Conservation (phyloP, 2,888 invertebrate genomes). For the Netelia virgata region DNA sequence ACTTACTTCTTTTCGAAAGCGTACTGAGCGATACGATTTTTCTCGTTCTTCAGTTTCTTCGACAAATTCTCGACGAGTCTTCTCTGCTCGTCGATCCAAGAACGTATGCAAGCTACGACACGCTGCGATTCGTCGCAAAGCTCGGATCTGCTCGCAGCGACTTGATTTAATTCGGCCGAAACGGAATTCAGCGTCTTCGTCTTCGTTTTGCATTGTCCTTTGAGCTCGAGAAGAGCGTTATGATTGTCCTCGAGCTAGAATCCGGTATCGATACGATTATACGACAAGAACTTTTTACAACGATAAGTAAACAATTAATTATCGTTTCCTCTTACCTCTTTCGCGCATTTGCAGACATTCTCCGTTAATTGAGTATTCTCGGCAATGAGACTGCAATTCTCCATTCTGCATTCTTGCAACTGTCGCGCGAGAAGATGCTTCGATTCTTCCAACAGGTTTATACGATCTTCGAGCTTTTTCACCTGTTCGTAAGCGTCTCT, state of each 20-base stretch:
- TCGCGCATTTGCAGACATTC: slow-evolving; percentile 75
- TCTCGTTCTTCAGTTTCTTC: slow-evolving; percentile 75
- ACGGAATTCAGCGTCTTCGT: slow-evolving; percentile 76
- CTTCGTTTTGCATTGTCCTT: slow-evolving; percentile 78
- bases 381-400: slow-evolving; percentile 74
- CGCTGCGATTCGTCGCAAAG: slow-evolving; percentile 79
- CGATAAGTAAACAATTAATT: not conserved
- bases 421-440: slow-evolving; percentile 74
- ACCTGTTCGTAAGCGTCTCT: slow-evolving; percentile 68
- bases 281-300: not conserved
- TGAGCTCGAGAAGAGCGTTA: slow-evolving; percentile 76
- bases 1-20: slow-evolving; percentile 79
- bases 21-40: slow-evolving; percentile 74
- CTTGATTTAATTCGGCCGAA: slow-evolving; percentile 77
- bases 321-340: slow-evolving; percentile 72
- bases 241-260: slow-evolving; percentile 78
- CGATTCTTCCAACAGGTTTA: slow-evolving; percentile 72
- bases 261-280: not conserved
- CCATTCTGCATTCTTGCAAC: slow-evolving; percentile 73
- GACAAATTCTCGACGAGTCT: slow-evolving; percentile 72
- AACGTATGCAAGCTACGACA: slow-evolving; percentile 78
- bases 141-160: slow-evolving; percentile 77
- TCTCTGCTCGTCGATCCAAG: slow-evolving; percentile 79
- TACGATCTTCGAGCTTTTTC: slow-evolving; percentile 73
- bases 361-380: slow-evolving; percentile 76